Conservation (phyloP, 2,113 vertebrate genomes). For the Geococcyx californianus region DNA sequence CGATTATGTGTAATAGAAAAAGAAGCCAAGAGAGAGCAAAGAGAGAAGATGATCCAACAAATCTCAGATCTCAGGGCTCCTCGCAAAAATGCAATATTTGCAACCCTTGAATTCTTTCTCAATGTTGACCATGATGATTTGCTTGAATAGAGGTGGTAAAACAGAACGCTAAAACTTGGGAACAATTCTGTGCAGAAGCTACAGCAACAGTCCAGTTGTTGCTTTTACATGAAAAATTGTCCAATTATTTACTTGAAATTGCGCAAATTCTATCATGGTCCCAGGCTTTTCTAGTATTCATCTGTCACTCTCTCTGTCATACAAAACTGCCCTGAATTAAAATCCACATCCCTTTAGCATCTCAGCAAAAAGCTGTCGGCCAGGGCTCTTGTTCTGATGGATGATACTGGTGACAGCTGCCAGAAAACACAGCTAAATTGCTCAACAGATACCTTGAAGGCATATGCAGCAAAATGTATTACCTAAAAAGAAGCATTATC, state of each 20-base stretch:
- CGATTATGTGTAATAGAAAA: neutral
- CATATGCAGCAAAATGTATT: conserved; percentile 28
- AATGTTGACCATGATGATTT: neutral
- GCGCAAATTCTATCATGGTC: neutral
- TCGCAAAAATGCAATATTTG: neutral
- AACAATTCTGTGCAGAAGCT: neutral
- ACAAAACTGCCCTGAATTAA: conserved; percentile 67
- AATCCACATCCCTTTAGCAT: conserved; percentile 57
- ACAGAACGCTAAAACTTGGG: neutral
- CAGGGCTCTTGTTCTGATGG: conserved; percentile 44
- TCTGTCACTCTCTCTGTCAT: conserved; percentile 36
- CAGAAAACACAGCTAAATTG: conserved; percentile 52
- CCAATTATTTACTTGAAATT: conserved; percentile 26
- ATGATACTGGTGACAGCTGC: conserved; percentile 65
- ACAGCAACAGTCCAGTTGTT: neutral
- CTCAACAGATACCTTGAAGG: conserved; percentile 62
- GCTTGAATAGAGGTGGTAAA: neutral
- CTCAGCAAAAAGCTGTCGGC: conserved; percentile 39
- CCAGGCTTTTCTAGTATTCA: conserved; percentile 27
- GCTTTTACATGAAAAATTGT: neutral
- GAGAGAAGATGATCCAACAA: neutral
- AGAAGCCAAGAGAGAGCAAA: neutral
- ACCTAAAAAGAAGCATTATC: conserved; percentile 1
- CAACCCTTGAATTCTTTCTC: neutral
- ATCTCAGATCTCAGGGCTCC: neutral